Evolutionary conservation across 2,888 invertebrate genomes (phyloP), one percentile per base, ranked within the genome.

Genomic region (Megamerina dolium): DNA sequence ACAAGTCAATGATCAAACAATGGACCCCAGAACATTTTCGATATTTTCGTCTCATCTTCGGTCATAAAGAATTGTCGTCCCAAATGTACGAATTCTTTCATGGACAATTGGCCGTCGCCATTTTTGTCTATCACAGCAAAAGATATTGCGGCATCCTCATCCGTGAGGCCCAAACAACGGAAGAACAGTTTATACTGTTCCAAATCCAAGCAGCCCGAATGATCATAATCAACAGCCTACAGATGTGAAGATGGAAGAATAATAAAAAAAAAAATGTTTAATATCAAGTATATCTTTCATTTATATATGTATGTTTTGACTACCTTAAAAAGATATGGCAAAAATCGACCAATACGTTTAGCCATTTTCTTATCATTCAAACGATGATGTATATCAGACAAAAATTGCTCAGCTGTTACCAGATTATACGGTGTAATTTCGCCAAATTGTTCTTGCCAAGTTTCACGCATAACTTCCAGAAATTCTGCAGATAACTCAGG

Each of bases 21-120:
- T 8, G 89, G 88, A 21, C 89, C 89, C 87, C 88, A 90, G 62
- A 89, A 89, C 77, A 86, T 82, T 73, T 84, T 87, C 57, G 88
- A 88, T 47, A 87, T 82, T 53, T 77, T 78, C 3, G 73, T 76
- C 55, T 85, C 80, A 63, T 89, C 83, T 62, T 88, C 85, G 1
- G 85, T 81, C 39, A 83, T 72, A 71, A 89, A 87, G 67, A 82
- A 89, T 51, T 89, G 87, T 47, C 83, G 81, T 19, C 89, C 89
- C 45, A 87, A 76, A 60, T 82, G 82, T 18, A 88, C 81, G 63
- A 89, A 89, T 68, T 89, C 89, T 63, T 86, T 80, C 44, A 80
- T 64, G 16, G 83, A 83, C 42, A 89, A 66, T 67, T 81, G 82
- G 32, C 88, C 88, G 62, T 89, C 87, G 66, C 78, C 79, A 62